A percentile compares a stretch with the other conserved stretches of the same genome.
These are phyloP conservation scores for Drosophila neutralis DNA, from an alignment of 2,888 invertebrate species.

Conservation along the genomic window DNA sequence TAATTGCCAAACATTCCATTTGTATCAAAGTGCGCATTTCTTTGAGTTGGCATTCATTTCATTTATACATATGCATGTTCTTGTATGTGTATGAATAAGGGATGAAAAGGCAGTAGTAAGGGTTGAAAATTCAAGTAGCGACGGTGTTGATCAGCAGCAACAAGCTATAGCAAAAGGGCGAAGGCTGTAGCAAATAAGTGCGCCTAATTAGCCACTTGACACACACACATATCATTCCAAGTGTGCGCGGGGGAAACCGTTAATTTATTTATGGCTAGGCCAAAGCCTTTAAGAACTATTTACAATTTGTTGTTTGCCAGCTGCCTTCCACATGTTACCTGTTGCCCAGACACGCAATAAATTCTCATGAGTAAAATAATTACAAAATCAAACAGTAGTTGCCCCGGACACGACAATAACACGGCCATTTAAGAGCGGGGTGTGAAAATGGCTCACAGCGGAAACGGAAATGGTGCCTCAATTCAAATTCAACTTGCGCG, in stretches of 20 bases:
- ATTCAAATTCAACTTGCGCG: conserved; percentile 42
- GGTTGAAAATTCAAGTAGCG: neutral
- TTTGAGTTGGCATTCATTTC: neutral
- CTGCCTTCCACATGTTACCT: conserved; percentile 43
- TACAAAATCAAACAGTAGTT: conserved; percentile 75
- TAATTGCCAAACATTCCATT: conserved; percentile 23
- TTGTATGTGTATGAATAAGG: neutral
- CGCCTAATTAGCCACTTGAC: conserved; percentile 49
- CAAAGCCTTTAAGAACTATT: conserved; percentile 21
- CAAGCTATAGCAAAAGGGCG: conserved; percentile 32
- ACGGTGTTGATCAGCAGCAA: neutral
- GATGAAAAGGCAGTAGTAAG: neutral
- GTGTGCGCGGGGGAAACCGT: conserved; percentile 12
- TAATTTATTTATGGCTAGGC: conserved; percentile 63
- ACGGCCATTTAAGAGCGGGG: neutral
- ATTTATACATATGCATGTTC: neutral
- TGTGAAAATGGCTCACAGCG: conserved; percentile 31
- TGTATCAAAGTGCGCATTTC: neutral
- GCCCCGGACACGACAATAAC: conserved; percentile 3
- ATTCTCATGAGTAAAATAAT: conserved; percentile 80
- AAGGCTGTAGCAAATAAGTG: conserved; percentile 57
- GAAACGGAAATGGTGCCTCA: conserved; percentile 60
- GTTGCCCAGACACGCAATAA: conserved; percentile 66
- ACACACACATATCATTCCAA: neutral
- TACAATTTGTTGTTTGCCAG: conserved; percentile 8